Conservation (phyloP, 2,113 vertebrate species). For the Actenoides lindsayi region DNA sequence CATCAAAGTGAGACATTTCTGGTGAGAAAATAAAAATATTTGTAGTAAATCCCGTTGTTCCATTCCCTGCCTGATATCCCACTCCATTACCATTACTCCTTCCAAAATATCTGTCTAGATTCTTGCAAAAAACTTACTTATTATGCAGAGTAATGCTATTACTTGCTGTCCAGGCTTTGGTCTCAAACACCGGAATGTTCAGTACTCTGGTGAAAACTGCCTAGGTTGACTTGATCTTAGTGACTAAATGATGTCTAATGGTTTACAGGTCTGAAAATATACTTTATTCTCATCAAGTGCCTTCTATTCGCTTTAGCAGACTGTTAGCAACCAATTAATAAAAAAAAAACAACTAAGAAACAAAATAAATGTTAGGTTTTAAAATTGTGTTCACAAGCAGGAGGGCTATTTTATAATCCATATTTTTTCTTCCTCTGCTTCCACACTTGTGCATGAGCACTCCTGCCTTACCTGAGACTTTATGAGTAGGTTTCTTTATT, state of each 20-base stretch:
- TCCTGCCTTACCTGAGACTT: not conserved
- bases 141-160: not conserved
- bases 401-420: not conserved
- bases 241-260: not conserved
- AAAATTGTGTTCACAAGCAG: not conserved
- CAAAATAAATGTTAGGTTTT: conserved; percentile 7
- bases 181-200: not conserved
- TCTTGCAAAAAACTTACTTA: not conserved
- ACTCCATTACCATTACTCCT: not conserved
- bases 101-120: not conserved
- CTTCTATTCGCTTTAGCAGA: conserved; percentile 12
- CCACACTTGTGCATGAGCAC: not conserved
- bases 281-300: not conserved
- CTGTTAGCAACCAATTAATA: conserved; percentile 23
- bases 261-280: conserved; percentile 20
- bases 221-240: not conserved
- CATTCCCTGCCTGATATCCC: not conserved
- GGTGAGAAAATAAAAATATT: conserved; percentile 54
- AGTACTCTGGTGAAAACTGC: not conserved
- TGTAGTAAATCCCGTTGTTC: not conserved
- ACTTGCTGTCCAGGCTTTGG: not conserved
- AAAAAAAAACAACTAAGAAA: conserved; percentile 22
- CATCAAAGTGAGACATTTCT: conserved; percentile 48
- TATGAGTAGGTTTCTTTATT: not conserved
- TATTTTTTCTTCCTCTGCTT: not conserved